A percentile compares a stretch with the other conserved stretches of the same genome.
Conservation (phyloP, 2,797 vertebrate genomes). For the Enteromius thamalakanensis region DNA sequence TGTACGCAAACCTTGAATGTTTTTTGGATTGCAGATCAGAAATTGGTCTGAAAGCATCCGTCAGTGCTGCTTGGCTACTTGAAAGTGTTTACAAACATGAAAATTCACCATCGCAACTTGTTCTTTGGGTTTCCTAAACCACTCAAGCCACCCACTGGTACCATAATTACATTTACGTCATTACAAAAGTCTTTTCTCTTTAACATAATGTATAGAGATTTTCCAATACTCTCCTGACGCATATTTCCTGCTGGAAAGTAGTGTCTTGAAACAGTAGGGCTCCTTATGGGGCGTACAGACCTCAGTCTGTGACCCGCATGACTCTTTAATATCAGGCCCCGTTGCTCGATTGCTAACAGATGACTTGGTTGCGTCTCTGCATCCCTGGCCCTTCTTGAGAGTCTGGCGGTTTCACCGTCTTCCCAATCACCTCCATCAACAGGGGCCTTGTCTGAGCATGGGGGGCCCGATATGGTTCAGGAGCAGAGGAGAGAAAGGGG, state of each 20-base stretch:
- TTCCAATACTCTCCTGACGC: conserved; percentile 19
- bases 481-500: conserved; percentile 7
- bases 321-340: conserved; percentile 37
- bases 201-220: conserved; percentile 9
- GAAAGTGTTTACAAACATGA: conserved; percentile 37
- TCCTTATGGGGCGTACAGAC: conserved; percentile 35
- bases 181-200: conserved; percentile 29
- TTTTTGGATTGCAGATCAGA: conserved; percentile 24
- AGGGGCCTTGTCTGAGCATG: conserved; percentile 31
- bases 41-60: conserved; percentile 26
- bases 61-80: conserved; percentile 31
- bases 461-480: conserved; percentile 25
- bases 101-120: conserved; percentile 28
- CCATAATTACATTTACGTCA: conserved; percentile 33
- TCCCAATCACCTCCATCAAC: conserved; percentile 37
- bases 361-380: conserved; percentile 32
- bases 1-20: conserved; percentile 39
- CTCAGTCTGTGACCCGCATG: conserved; percentile 29
- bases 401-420: conserved; percentile 10
- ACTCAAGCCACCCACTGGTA: conserved; percentile 15
- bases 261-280: conserved; percentile 39
- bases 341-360: conserved; percentile 44
- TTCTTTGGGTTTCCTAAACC: conserved; percentile 36
- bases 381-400: conserved; percentile 21
- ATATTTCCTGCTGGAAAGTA: conserved; percentile 25